Conservation (phyloP, 2,797 vertebrate genomes). For the Coranthus polyacanthus region DNA sequence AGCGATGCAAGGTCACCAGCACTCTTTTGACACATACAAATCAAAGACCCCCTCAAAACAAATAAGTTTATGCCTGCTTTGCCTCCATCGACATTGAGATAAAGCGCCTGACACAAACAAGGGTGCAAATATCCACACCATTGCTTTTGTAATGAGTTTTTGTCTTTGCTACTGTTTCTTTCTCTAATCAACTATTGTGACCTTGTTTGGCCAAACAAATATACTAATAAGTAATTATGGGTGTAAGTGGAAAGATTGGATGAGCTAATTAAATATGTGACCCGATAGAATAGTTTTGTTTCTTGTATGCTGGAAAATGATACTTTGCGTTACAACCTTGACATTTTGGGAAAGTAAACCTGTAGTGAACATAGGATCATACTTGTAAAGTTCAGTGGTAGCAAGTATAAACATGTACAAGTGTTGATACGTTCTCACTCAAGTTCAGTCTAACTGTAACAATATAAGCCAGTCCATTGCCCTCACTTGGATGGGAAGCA, state of each 20-base stretch:
- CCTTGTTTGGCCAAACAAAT: constrained; percentile 84
- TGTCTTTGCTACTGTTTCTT: constrained; percentile 74
- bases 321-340: too few species aligned
- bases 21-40: constrained; percentile 80
- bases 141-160: constrained; percentile 79
- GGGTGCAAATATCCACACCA: constrained; percentile 71
- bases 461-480: neutral
- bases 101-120: constrained; percentile 80
- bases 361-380: too few species aligned
- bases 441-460: too few species aligned
- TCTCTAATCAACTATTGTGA: constrained; percentile 78
- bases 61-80: constrained; percentile 78
- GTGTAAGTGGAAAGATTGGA: constrained; percentile 67
- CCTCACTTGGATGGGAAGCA: constrained; percentile 16
- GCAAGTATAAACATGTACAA: neutral
- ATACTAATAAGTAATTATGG: constrained; percentile 78
- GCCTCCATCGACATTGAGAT: constrained; percentile 82
- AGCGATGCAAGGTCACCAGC: constrained; percentile 81
- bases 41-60: constrained; percentile 83
- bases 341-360: too few species aligned
- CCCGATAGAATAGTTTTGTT: constrained; percentile 43
- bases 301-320: constrained; percentile 9
- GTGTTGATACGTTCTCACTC: neutral
- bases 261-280: constrained; percentile 77
- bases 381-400: neutral